Evolutionary conservation across 2,113 vertebrate genomes (phyloP).

Genomic region (Sinocyclocheilus anshuiensis): DNA sequence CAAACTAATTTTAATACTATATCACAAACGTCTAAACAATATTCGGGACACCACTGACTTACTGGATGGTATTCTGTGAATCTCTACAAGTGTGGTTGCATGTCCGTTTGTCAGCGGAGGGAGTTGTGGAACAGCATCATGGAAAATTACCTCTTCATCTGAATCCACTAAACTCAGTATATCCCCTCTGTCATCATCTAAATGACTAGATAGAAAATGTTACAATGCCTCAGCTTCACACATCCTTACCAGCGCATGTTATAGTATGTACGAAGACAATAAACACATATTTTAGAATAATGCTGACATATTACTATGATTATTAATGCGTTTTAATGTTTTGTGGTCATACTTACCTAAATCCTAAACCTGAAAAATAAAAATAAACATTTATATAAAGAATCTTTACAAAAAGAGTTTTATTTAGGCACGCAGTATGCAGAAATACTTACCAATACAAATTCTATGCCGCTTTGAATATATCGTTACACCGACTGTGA

Average conservation of each 20-base stretch:
- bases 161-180: conserved; percentile 89
- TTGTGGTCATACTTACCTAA: conserved; percentile 69
- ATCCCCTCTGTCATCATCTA: conserved; percentile 70
- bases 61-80: conserved; percentile 74
- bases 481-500: conserved; percentile 60
- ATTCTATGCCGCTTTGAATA: conserved; percentile 71
- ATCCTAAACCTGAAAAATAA: conserved; percentile 65
- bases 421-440: neutral
- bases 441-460: conserved; percentile 70
- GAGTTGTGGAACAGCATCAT: conserved; percentile 65
- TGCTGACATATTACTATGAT: neutral
- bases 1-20: no score
- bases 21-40: neutral
- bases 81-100: conserved; percentile 72
- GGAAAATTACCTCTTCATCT: conserved; percentile 79
- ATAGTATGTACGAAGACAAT: neutral
- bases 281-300: neutral
- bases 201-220: conserved; percentile 52
- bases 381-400: neutral
- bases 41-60: neutral
- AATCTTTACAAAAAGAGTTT: neutral
- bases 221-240: neutral
- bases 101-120: conserved; percentile 67
- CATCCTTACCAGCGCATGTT: neutral
- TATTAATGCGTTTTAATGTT: neutral